Evolutionary conservation across 92 coral and sea anemone genomes (phyloP), one percentile per base, ranked within the genome.

Genomic region (Muricea muricata): DNA sequence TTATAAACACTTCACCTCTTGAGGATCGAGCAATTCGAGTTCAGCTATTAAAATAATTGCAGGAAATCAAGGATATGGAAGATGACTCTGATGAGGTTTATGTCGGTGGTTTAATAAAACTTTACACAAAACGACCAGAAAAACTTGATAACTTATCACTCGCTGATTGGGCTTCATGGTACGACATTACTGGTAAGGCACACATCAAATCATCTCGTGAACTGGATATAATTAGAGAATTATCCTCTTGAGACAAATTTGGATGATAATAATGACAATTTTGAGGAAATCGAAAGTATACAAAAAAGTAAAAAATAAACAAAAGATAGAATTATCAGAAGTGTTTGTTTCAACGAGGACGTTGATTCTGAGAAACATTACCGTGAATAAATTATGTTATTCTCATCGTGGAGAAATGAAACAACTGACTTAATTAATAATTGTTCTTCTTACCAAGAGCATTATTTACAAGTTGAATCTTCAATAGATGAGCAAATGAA

Each of bases 391-490:
- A n/a, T n/a, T n/a, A n/a, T n/a, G n/a, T 48, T 48, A 14, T 88
- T 88, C 35, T 86, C 91, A 20, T 32, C 88, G 60, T 84, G 86
- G 85, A 28, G 88, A 29, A 84, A 84, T 88, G 91, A 88, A 80
- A 88, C 68, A 57, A 84, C 85, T 48, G 86, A 89, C 50, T 73
- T 34, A n/a, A n/a, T 84, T n/a, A n/a, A n/a, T 25, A 63, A 48
- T 79, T 84, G 76, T 57, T 85, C 86, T 39, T 85, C 89, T 1
- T 85, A 65, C 69, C 33, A 88, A 72, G 79, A 88, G 67, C 75
- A 60, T 45, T 88, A 57, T 80, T n/a, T 60, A 21, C 0, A 28
- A 20, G 13, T 88, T 4, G 55, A 55, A n/a, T 63, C 75, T 76
- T 37, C 14, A n/a, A 84, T 84, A 50, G 68, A 76, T 20, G 66